Base-by-base conservation (phyloP, 2,797 vertebrate species). In the Gephyroberyx darwinii region DNA sequence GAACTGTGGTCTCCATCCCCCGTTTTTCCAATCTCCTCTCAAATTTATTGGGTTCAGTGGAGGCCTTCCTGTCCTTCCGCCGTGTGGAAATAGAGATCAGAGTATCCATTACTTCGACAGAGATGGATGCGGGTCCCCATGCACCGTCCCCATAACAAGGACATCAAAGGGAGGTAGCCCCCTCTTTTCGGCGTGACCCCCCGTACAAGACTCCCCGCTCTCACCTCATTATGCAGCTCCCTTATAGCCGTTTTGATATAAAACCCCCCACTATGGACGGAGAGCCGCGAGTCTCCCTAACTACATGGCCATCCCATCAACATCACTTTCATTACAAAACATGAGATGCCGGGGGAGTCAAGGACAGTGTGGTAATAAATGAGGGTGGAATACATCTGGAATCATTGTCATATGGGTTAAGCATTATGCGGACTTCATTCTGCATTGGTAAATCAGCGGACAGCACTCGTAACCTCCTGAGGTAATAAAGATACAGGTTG, bases 31-130 rank as follows among this genome's bases (percentile, higher is more conserved):
- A 94, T 94, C 93, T 94, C 91, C 88, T 92, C 90, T 94, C 90
- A 95, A 94, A 95, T 95, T 94, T 95, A 95, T 95, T 94, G 93
- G 94, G 93, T 95, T 95, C 93, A 95, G 92, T 91, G 92, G 93
- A 94, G 93, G 93, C 93, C 91, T 93, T 93, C 91, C 93, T 93
- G 94, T 95, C 94, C 93, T 95, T 94, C 94, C 92, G 91, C 90
- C 20, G 82, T 81, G 91, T 92, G 93, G 91, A 94, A 95, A 95
- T 94, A 93, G 94, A 93, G 94, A 95, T 95, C 94, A 95, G 93
- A 94, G 93, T 92, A 93, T 93, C 93, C 93, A 95, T 95, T 95
- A 95, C 93, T 92, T 81, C 88, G 93, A 94, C 94, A 94, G 93
- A 95, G 94, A 95, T 95, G 92, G 93, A 95, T 95, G 92, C 89